A percentile compares a stretch with the other conserved stretches of the same genome.
Evolutionary conservation across 1,140 invertebrate genomes (phyloP).

Genomic region (Brachionus angularis): DNA sequence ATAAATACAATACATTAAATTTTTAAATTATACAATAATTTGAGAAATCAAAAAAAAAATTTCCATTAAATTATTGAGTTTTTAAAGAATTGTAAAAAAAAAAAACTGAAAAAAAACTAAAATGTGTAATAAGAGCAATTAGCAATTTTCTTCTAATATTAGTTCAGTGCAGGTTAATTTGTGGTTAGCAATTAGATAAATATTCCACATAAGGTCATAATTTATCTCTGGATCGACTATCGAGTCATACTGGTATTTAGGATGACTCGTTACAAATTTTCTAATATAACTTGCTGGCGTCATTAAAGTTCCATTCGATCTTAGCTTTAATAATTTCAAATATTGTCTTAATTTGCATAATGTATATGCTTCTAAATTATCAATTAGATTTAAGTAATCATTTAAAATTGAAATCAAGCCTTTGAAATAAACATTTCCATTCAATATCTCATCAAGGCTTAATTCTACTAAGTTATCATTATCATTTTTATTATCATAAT

Average conservation of each 20-base stretch:
- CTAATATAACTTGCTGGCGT: constrained; percentile 73
- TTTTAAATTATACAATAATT: too few species aligned
- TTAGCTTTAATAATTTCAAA: constrained; percentile 81
- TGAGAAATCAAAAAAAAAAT: too few species aligned
- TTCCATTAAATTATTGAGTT: too few species aligned
- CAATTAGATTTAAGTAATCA: constrained; percentile 7
- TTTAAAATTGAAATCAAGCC: constrained; percentile 4
- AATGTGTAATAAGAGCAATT: background rate
- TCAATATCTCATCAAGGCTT: constrained; percentile 21
- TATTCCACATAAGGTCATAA: constrained; percentile 77
- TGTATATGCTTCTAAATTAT: constrained; percentile 75
- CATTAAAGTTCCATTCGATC: constrained; percentile 63
- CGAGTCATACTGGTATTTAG: constrained; percentile 83
- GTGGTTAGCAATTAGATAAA: constrained; percentile 47
- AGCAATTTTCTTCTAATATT: constrained; percentile 28
- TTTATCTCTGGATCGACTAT: constrained; percentile 79
- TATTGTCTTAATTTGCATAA: constrained; percentile 95
- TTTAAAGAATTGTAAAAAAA: too few species aligned
- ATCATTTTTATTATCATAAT: background rate
- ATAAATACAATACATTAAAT: too few species aligned
- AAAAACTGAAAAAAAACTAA: background rate
- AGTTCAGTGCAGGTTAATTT: background rate
- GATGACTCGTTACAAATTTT: constrained; percentile 79
- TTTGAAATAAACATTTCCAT: constrained; percentile 15
- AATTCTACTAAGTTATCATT: constrained; percentile 3